A percentile compares a stretch with the other conserved stretches of the same genome.
phyloP scores from a whole-genome alignment of 2,113 vertebrate genomes.

The Pelmatolapia mariae region DNA sequence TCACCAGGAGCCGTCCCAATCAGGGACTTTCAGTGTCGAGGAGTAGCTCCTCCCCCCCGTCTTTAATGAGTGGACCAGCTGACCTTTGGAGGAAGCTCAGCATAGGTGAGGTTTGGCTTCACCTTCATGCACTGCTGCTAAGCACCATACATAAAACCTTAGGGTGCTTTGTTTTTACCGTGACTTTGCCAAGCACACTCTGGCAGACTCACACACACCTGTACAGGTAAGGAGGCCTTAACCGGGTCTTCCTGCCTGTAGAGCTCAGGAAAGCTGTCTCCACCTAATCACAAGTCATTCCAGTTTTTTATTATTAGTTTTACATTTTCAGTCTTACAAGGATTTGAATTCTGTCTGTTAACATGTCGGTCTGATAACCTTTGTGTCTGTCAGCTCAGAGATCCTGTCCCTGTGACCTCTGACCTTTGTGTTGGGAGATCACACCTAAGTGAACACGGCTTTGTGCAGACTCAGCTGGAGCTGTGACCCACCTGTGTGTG shows the following conservation, averaged over 20 bases:
- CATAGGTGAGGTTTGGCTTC: not conserved
- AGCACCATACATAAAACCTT: not conserved
- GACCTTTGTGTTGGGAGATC: not conserved
- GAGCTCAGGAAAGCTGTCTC: not conserved
- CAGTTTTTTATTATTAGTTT: not conserved
- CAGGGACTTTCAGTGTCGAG: not conserved
- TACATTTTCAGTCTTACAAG: not conserved
- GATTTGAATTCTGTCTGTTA: not conserved
- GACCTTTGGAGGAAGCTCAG: not conserved
- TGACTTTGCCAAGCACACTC: not conserved
- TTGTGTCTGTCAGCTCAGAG: not conserved
- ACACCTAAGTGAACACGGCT: not conserved
- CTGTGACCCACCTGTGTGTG: constrained; percentile 33
- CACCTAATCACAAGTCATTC: not conserved
- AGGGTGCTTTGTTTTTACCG: not conserved
- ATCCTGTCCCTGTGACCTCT: not conserved
- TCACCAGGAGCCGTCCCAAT: not conserved
- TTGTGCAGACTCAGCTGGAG: not conserved
- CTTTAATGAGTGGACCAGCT: not conserved
- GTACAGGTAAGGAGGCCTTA: not conserved
- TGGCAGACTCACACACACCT: not conserved
- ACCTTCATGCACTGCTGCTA: not conserved
- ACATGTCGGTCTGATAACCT: not conserved
- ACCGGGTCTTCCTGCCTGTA: not conserved
- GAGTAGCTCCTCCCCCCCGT: not conserved